Percentiles rank a stretch among this genome's conserved stretches.
These are phyloP conservation scores for Odontomyia ornata DNA, from an alignment of 2,888 invertebrate genomes.

Conservation along the genomic window DNA sequence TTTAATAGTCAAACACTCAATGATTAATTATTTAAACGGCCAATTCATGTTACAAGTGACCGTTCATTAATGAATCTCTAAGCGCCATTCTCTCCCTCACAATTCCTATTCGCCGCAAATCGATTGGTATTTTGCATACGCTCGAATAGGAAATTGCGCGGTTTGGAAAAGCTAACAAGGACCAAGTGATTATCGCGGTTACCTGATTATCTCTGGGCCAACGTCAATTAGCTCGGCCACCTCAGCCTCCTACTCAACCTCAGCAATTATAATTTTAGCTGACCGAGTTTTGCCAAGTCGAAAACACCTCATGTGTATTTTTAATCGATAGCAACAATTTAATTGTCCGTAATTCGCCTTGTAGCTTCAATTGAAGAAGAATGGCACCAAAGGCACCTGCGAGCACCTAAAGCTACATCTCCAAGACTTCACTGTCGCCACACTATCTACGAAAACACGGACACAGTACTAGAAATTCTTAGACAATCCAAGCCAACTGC, in stretches of 20 bases:
- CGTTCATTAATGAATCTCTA: not conserved
- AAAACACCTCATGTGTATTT: not conserved
- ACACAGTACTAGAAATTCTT: conserved; percentile 10
- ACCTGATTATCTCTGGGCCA: not conserved
- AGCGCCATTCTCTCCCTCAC: not conserved
- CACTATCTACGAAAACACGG: not conserved
- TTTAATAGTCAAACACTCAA: too few species aligned
- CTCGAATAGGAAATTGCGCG: not conserved
- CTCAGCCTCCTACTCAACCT: not conserved
- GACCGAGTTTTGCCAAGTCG: not conserved
- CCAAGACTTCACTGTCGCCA: not conserved
- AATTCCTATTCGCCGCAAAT: not conserved
- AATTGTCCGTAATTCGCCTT: not conserved
- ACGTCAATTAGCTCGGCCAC: not conserved
- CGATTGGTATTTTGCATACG: not conserved
- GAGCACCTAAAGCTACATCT: too few species aligned
- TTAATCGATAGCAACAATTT: not conserved
- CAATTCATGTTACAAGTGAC: not conserved
- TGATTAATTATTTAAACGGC: not conserved
- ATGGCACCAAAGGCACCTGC: not conserved
- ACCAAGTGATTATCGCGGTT: not conserved
- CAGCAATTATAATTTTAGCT: not conserved
- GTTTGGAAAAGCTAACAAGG: not conserved
- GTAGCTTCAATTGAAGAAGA: not conserved
- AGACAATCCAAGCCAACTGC: not conserved